Evolutionary conservation across 1,140 invertebrate species (phyloP), one percentile per base, ranked within the genome.

Genomic region (Latrodectus geometricus): DNA sequence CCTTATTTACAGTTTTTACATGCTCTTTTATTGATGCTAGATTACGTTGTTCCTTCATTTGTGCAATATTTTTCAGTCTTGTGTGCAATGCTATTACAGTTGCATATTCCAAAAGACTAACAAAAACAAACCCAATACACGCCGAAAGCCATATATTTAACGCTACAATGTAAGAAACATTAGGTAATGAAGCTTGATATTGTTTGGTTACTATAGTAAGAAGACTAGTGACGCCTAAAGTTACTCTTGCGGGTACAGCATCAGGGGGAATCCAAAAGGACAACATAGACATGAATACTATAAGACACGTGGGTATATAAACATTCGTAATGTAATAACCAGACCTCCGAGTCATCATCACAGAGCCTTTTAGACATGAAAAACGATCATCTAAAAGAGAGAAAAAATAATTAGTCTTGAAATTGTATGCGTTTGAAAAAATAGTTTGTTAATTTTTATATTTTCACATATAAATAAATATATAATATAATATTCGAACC

Each of bases 71-170:
- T 48, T 87, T 87, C 12, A 66, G 52, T 3, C 50, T 65, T 48
- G 85, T 87, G 50, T 87, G 78, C 0, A 87, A 21, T 15, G 86
- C 78, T 20, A 87, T 82, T 0, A 87, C 86, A 69, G 88, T 52
- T 2, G 88, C 82, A 70, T 88, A 88, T 79, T 88, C 88, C 9
- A 88, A 48, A 15, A 88, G 78, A 20, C 79, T 88, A 54, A 82
- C 82, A 52, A 88, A 88, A 7, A 88, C 88, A 49, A 86, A 88
- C 54, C 66, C 78, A 14, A 94, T 95, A 89, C 96, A 96, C 0
- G 94, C 95, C 17, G 96, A 91, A 89, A 96, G 96, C 95, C 96
- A 96, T 48, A 96, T 95, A 91, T 97, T 95, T 83, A 96, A 95
- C 0, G 96, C 95, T 91, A 96, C 96, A 35, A 97, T 90, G 90